These are phyloP conservation scores for Sinonovacula constricta DNA, from an alignment of 1,140 invertebrate genomes.

Conservation along the genomic window DNA sequence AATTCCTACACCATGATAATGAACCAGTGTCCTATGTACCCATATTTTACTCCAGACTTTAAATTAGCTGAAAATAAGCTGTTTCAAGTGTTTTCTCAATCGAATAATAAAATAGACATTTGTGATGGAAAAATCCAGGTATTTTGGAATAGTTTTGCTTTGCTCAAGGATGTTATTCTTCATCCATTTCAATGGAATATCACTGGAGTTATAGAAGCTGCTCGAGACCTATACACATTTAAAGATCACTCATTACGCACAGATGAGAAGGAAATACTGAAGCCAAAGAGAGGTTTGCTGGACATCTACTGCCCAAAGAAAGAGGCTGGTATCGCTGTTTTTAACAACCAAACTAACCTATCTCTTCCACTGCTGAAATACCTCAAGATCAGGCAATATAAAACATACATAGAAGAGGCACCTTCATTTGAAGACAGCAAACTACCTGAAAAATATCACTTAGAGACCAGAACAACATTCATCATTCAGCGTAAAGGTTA, in stretches of 20 bases:
- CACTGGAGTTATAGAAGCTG: constrained; percentile 11
- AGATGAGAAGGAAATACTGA: constrained; percentile 10
- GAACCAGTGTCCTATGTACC: not conserved
- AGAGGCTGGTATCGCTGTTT: not conserved
- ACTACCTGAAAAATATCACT: no score
- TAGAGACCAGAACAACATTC: constrained; percentile 46
- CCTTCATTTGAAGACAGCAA: no score
- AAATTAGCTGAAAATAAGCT: not conserved
- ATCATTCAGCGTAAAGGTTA: constrained; percentile 69
- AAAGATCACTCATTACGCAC: constrained; percentile 9
- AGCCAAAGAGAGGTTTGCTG: constrained; percentile 6
- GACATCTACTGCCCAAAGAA: constrained; percentile 4
- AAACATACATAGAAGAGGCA: not conserved
- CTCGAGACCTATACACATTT: not conserved
- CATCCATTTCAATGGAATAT: not conserved
- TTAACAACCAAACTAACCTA: constrained; percentile 1
- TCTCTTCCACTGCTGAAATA: constrained; percentile 11
- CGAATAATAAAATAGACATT: not conserved
- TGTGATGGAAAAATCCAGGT: constrained; percentile 17
- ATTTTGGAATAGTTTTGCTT: not conserved
- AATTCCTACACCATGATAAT: not conserved
- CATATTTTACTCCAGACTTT: constrained; percentile 8
- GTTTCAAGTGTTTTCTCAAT: constrained; percentile 12
- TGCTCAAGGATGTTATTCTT: not conserved
- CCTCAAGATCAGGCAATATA: not conserved